phyloP scores from a whole-genome alignment of 1,140 invertebrate species.

The Portunus trituberculatus region DNA sequence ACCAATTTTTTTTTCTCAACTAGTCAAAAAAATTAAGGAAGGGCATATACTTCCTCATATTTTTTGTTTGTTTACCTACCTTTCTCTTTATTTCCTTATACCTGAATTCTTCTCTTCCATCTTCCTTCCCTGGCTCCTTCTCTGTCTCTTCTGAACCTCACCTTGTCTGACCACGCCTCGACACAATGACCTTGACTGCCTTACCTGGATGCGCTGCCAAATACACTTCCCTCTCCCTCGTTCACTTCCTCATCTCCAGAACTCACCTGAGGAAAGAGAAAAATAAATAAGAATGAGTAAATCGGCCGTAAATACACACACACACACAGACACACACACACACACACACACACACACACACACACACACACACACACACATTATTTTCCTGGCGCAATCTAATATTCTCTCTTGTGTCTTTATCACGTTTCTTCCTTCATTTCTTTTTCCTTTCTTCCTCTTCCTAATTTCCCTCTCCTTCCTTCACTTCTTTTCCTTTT shows the following conservation, averaged over 20 bases:
- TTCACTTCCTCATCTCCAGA: not conserved
- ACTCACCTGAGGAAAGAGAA: not conserved
- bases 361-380: constrained; percentile 20
- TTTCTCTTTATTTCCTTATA: too few relatives aligned
- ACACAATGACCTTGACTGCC: too few relatives aligned
- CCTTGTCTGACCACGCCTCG: not conserved
- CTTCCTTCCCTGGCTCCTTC: not conserved
- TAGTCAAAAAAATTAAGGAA: too few relatives aligned
- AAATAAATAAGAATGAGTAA: not conserved
- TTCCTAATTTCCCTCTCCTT: not conserved
- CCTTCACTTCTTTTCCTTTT: not conserved
- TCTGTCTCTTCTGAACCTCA: not conserved
- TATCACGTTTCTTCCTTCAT: not conserved
- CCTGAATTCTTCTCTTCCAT: too few relatives aligned
- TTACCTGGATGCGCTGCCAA: too few relatives aligned
- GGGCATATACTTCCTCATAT: too few relatives aligned
- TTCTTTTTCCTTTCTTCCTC: not conserved
- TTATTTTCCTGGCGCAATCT: not conserved
- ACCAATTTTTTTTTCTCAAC: too few relatives aligned
- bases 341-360: constrained; percentile 20
- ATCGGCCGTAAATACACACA: not conserved
- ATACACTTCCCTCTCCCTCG: too few relatives aligned
- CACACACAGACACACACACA: not conserved
- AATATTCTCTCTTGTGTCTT: not conserved
- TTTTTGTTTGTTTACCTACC: too few relatives aligned